Base-by-base conservation (phyloP, 1,140 invertebrate species). In the Littorina saxatilis region DNA sequence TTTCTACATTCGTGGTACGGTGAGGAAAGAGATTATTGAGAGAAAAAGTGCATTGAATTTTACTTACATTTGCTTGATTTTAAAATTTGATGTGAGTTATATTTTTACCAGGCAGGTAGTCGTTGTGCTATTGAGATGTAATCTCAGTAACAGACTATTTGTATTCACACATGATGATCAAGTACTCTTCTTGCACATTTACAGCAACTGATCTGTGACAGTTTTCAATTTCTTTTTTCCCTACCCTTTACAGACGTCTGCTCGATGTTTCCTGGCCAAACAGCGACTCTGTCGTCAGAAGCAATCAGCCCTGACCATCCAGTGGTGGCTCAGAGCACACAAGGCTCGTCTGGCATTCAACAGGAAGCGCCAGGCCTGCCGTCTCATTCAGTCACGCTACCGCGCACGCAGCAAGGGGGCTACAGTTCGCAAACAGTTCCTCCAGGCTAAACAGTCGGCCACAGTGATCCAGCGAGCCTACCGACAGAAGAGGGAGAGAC, bases 251-350 rank as follows among this genome's bases (percentile, higher is more conserved):
- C 70, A 73, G 70, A 73, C 70, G 27, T 29, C 3, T 17, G 43
- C 37, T n/a, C 70, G 70, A 39, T 29, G 70, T 20, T 73, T 47
- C 70, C 70, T 73, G 70, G 29, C 70, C 43, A 73, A 83, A 43
- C 70, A 50, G 37, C 15, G 47, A 1, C 83, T 68, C 52, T 0
- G 35, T 27, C 43, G 73, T 40, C 23, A 61, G 23, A 32, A 27
- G 20, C 27, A 52, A 0, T 83, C 84, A n/a, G 81, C 82, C 17
- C 68, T 86, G n/a, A 15, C 79, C 17, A 73, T 88, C 80, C 87
- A 88, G 70, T 77, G 82, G 32, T 43, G 72, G 15, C 86, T 86
- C 85, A 79, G 84, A 50, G 82, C 76, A 13, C 73, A 70, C 58
- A 23, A 43, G 13, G 83, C 82, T 29, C 82, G 78, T 23, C 81